Evolutionary conservation across 2,113 vertebrate genomes (phyloP).

Genomic region (Protobothrops flavoviridis): DNA sequence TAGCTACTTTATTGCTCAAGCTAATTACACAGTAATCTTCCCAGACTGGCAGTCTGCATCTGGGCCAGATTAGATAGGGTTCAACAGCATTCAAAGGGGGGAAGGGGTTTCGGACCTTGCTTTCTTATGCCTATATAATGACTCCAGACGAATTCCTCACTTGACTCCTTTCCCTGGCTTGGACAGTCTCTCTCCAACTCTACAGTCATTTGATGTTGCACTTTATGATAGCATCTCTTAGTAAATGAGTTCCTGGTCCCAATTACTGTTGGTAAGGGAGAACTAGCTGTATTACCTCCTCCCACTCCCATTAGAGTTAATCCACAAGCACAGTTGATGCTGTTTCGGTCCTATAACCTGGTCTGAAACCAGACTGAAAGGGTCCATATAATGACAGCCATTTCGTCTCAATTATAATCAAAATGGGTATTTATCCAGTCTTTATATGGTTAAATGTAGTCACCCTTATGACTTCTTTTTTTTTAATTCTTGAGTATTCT

Average conservation of each 20-base stretch:
- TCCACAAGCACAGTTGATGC: neutral
- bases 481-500: too few species aligned
- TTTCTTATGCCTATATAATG: neutral
- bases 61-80: neutral
- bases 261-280: neutral
- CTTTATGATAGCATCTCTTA: neutral
- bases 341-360: neutral
- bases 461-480: too few species aligned
- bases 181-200: neutral
- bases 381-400: neutral
- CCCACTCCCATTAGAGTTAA: neutral
- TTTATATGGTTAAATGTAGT: neutral
- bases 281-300: neutral
- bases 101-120: neutral
- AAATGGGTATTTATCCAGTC: neutral
- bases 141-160: neutral
- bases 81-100: neutral
- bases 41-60: neutral
- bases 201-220: neutral
- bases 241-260: neutral
- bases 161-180: neutral
- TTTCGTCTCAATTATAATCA: neutral
- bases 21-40: neutral
- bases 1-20: neutral
- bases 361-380: neutral